phyloP scores from a whole-genome alignment of 2,888 invertebrate species.

The Acrocyrtus sp. region DNA sequence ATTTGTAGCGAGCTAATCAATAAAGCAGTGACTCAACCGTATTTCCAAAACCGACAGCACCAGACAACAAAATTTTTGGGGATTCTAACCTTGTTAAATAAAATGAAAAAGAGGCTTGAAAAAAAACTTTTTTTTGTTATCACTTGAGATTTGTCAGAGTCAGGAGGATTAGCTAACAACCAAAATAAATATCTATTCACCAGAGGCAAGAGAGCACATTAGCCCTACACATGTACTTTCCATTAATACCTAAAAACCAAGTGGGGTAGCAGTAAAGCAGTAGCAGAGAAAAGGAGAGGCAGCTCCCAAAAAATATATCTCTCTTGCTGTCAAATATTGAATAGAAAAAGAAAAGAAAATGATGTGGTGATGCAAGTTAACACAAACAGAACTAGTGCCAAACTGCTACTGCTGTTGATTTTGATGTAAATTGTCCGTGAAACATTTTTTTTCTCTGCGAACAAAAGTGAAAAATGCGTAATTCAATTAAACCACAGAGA shows the following conservation, averaged over 20 bases:
- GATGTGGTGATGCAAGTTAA: slow-evolving; percentile 18
- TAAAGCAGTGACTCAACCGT: slow-evolving; percentile 7
- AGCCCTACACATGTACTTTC: neutral
- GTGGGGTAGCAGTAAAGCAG: neutral
- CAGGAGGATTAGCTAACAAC: slow-evolving; percentile 3
- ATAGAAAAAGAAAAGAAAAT: slow-evolving; percentile 23
- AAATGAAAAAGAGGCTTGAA: slow-evolving; percentile 36
- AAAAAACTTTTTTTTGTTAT: slow-evolving; percentile 28
- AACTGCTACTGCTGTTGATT: slow-evolving; percentile 22
- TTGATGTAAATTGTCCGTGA: slow-evolving; percentile 45
- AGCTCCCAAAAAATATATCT: no score
- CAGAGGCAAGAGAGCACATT: neutral
- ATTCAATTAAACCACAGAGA: slow-evolving; percentile 44
- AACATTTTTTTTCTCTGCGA: slow-evolving; percentile 27
- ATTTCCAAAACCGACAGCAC: neutral
- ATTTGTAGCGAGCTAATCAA: slow-evolving; percentile 29
- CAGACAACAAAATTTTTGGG: neutral
- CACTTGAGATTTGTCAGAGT: slow-evolving; percentile 48
- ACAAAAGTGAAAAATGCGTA: slow-evolving; percentile 36
- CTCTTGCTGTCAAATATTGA: slow-evolving; percentile 40
- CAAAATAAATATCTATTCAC: no score
- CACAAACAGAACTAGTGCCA: neutral
- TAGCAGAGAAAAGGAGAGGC: neutral
- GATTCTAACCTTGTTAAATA: slow-evolving; percentile 25
- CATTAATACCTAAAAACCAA: no score